phyloP scores from a whole-genome alignment of 2,113 vertebrate species.

The Puntigrus tetrazona region DNA sequence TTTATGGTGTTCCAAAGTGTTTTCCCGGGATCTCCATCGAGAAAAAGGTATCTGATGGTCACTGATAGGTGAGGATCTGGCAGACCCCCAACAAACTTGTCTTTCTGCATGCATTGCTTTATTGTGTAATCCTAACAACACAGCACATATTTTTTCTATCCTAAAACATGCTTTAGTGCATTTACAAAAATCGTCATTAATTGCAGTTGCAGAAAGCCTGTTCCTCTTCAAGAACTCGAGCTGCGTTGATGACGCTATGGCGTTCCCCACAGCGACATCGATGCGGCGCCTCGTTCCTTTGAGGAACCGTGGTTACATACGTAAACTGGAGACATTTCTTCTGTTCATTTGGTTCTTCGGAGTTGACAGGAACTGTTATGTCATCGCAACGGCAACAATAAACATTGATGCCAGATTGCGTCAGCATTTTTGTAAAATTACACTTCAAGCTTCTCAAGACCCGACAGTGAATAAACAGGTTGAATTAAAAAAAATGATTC shows the following conservation, averaged over 20 bases:
- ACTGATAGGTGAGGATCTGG: background rate
- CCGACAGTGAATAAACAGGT: background rate
- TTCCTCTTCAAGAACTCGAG: too few relatives aligned
- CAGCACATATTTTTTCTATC: background rate
- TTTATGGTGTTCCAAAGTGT: conserved; percentile 26
- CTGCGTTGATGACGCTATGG: too few relatives aligned
- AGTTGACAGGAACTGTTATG: background rate
- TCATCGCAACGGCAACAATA: background rate
- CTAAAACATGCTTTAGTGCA: background rate
- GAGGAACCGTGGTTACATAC: too few relatives aligned
- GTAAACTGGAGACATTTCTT: too few relatives aligned
- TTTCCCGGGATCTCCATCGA: conserved; percentile 22
- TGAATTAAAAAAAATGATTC: background rate
- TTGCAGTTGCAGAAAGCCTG: background rate
- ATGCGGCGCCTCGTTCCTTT: too few relatives aligned
- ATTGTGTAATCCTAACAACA: background rate
- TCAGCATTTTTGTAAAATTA: background rate
- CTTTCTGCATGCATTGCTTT: background rate
- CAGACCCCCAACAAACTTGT: background rate
- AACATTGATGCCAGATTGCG: background rate
- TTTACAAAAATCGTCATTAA: background rate
- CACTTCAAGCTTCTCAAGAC: background rate
- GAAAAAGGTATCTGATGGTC: conserved; percentile 30
- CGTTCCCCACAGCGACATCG: too few relatives aligned
- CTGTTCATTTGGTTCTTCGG: background rate